Conservation (phyloP, 92 coral and sea anemone species). For the Hydrozoanthus gracilis region DNA sequence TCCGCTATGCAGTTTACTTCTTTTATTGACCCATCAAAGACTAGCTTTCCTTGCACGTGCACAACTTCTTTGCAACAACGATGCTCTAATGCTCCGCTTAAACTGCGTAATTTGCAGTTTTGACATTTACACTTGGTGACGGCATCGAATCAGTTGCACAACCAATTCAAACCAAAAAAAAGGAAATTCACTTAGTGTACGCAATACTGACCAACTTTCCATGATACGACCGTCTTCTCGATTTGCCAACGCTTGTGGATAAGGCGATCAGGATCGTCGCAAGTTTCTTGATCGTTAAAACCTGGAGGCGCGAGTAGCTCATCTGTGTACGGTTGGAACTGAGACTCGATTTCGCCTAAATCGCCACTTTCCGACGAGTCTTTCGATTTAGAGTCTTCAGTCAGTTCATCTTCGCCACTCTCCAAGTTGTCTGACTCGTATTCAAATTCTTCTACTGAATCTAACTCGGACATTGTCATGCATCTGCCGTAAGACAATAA, state of each 20-base stretch:
- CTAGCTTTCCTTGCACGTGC: background rate
- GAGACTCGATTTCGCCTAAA: background rate
- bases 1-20: background rate
- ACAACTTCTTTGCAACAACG: background rate
- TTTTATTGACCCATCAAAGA: background rate
- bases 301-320: constrained; percentile 12
- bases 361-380: background rate
- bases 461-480: background rate
- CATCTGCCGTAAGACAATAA: no score
- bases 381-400: background rate
- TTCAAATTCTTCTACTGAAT: background rate
- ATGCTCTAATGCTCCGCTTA: constrained; percentile 5
- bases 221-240: constrained; percentile 12
- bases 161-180: no score
- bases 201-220: constrained; percentile 1
- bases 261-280: constrained; percentile 8
- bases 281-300: constrained; percentile 6
- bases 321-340: background rate
- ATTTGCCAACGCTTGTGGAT: background rate
- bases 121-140: constrained; percentile 14
- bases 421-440: constrained; percentile 2
- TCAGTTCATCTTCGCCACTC: background rate
- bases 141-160: background rate
- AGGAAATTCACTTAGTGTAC: background rate
- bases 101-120: background rate